These are phyloP conservation scores for Diachasmimorpha longicaudata DNA, from an alignment of 1,140 invertebrate species.

Conservation along the genomic window DNA sequence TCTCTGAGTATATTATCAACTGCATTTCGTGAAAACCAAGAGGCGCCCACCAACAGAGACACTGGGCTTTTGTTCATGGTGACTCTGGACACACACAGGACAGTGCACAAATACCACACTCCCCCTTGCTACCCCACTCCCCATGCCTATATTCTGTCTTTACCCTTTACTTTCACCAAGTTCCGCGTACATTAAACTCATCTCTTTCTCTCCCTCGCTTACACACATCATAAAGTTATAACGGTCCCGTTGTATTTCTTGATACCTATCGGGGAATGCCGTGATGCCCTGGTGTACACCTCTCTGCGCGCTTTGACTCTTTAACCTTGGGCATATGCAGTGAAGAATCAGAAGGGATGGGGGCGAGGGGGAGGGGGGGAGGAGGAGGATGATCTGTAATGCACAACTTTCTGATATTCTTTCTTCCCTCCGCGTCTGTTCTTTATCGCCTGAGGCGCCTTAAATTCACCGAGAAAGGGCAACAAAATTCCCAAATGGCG, in stretches of 20 bases:
- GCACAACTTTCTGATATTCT: neutral
- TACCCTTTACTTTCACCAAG: conserved; percentile 32
- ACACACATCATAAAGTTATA: conserved; percentile 35
- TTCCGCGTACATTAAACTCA: conserved; percentile 29
- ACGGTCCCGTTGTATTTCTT: conserved; percentile 33
- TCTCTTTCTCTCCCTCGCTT: neutral
- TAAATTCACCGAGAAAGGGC: conserved; percentile 19
- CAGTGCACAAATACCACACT: conserved; percentile 22
- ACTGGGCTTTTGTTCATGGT: conserved; percentile 6
- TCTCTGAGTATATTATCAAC: no score
- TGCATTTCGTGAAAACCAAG: no score
- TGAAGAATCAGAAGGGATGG: neutral
- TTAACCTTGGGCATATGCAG: conserved; percentile 15
- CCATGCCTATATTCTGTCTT: conserved; percentile 46
- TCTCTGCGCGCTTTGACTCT: conserved; percentile 5
- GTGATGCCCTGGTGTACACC: conserved; percentile 19
- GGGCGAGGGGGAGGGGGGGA: neutral
- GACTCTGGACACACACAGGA: neutral
- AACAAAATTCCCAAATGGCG: conserved; percentile 18
- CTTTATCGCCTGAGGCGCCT: neutral
- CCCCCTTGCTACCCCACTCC: conserved; percentile 39
- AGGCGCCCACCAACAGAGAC: no score
- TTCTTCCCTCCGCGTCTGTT: neutral
- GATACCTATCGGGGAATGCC: conserved; percentile 31
- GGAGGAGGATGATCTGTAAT: conserved; percentile 22